A percentile compares a stretch with the other conserved stretches of the same genome.
Evolutionary conservation across 2,797 vertebrate species (phyloP).

Genomic region (Melanotaenia maccullochi): DNA sequence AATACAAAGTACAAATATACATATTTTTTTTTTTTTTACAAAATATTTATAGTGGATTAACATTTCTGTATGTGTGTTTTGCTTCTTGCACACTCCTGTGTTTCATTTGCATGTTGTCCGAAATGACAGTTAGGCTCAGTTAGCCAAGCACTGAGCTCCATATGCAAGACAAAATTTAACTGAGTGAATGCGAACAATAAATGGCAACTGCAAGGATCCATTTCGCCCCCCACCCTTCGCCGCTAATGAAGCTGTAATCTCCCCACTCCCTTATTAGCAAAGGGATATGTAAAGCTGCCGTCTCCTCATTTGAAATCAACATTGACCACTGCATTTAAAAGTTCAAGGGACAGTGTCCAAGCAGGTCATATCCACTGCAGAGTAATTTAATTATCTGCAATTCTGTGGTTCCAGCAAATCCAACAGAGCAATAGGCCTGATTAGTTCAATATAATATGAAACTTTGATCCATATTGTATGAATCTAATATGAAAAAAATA

Average conservation of each 20-base stretch:
- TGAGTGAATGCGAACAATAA: neutral
- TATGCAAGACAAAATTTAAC: neutral
- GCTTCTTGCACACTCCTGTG: neutral
- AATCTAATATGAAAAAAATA: neutral
- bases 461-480: neutral
- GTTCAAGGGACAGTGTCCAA: neutral
- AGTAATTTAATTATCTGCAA: neutral
- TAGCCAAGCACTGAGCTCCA: neutral
- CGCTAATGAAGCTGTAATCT: neutral
- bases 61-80: neutral
- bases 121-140: neutral
- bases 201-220: neutral
- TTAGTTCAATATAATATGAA: neutral
- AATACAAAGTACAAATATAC: neutral
- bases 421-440: neutral
- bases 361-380: neutral
- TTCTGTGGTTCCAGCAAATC: neutral
- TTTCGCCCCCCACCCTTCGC: neutral
- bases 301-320: neutral
- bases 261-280: neutral
- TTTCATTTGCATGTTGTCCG: neutral
- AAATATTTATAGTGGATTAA: neutral
- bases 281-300: neutral
- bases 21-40: too few species aligned
- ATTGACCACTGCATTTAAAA: neutral